Conservation (phyloP, 2,888 invertebrate species). For the Podotricha telesiphe region DNA sequence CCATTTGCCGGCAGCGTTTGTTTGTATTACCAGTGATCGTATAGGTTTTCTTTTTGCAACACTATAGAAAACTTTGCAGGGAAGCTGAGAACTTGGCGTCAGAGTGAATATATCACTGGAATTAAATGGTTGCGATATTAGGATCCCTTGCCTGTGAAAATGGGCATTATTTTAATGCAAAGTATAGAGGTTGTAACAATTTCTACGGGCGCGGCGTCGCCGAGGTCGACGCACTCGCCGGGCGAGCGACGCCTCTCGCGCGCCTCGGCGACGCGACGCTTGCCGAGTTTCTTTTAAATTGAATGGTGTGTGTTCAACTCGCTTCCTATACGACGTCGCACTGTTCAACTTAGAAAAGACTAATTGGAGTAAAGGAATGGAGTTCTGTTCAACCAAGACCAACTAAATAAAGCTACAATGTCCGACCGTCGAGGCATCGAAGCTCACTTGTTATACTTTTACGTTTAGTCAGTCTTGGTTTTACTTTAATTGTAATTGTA, state of each 20-base stretch:
- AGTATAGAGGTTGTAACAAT: conserved; percentile 93
- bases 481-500: conserved; percentile 60
- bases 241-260: conserved; percentile 56
- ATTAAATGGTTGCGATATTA: conserved; percentile 77
- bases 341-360: conserved; percentile 84
- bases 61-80: conserved; percentile 82
- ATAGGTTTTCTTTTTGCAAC: conserved; percentile 77
- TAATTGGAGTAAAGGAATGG: conserved; percentile 81
- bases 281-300: conserved; percentile 82
- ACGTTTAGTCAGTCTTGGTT: conserved; percentile 85
- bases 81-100: conserved; percentile 81
- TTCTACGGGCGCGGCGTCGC: conserved; percentile 78
- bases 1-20: conserved; percentile 71
- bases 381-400: conserved; percentile 84
- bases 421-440: conserved; percentile 61
- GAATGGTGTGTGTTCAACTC: conserved; percentile 81
- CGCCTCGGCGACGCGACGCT: conserved; percentile 78
- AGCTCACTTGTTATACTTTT: conserved; percentile 66
- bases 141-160: conserved; percentile 87
- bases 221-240: conserved; percentile 52
- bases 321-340: conserved; percentile 69
- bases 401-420: conserved; percentile 77
- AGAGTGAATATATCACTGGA: conserved; percentile 79
- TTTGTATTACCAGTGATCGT: conserved; percentile 64
- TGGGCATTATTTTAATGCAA: conserved; percentile 96